Percentiles rank a stretch among this genome's conserved stretches.
Evolutionary conservation across 2,797 vertebrate species (phyloP).

Genomic region (Pseudochromis fuscus): DNA sequence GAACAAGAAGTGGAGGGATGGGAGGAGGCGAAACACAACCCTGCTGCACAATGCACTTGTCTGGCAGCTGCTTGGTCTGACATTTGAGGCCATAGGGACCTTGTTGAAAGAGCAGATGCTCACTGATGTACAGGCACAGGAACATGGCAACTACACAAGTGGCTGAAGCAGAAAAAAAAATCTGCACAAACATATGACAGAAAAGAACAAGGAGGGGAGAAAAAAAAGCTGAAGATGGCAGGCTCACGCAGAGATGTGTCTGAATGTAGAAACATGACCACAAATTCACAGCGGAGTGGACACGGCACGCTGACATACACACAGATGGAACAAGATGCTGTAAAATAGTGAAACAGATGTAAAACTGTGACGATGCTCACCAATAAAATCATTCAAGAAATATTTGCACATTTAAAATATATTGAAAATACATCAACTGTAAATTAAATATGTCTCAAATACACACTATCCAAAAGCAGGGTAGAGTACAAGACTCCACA

Average conservation of each 20-base stretch:
- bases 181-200: constrained; percentile 76
- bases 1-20: constrained; percentile 86
- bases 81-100: constrained; percentile 85
- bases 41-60: constrained; percentile 79
- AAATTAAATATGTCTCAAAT: constrained; percentile 3
- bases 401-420: not conserved
- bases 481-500: not conserved
- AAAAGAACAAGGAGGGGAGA: constrained; percentile 61
- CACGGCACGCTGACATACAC: constrained; percentile 28
- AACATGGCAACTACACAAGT: constrained; percentile 83
- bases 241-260: constrained; percentile 59
- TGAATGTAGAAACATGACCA: constrained; percentile 36
- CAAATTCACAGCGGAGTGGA: constrained; percentile 49
- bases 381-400: not conserved
- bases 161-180: constrained; percentile 73
- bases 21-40: constrained; percentile 76
- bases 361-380: not conserved
- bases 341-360: constrained; percentile 24
- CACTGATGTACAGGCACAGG: constrained; percentile 82
- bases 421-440: constrained; percentile 1
- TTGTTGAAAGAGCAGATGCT: constrained; percentile 86
- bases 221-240: constrained; percentile 60
- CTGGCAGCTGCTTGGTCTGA: constrained; percentile 83
- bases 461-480: not conserved
- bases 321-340: constrained; percentile 8